Evolutionary conservation across 1,140 invertebrate genomes (phyloP).

Genomic region (Temnothorax curvispinosus): DNA sequence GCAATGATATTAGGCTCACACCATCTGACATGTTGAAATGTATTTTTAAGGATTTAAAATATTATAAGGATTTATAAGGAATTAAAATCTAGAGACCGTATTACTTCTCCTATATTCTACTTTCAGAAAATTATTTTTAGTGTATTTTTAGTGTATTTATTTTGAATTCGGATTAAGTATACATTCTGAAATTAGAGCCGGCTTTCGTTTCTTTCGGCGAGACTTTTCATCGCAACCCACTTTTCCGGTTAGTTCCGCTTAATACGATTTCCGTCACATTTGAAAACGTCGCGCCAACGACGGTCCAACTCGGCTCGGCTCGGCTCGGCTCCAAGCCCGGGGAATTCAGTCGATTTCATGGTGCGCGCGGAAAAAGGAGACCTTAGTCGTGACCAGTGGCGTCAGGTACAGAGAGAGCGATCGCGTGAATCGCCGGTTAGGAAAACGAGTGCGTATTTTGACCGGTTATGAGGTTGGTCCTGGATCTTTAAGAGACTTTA

Average conservation of each 20-base stretch:
- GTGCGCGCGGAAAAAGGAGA: constrained; percentile 64
- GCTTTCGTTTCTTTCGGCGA: background rate
- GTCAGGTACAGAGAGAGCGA: constrained; percentile 38
- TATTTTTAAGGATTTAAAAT: constrained; percentile 6
- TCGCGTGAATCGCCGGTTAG: background rate
- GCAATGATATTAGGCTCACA: background rate
- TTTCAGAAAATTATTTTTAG: background rate
- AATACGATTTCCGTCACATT: constrained; percentile 62
- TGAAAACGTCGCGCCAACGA: background rate
- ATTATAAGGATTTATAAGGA: background rate
- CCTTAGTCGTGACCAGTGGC: constrained; percentile 34
- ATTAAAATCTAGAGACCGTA: background rate
- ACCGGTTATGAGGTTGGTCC: constrained; percentile 70
- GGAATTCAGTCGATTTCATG: constrained; percentile 66
- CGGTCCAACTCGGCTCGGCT: background rate
- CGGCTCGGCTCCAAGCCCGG: background rate
- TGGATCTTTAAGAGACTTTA: constrained; percentile 63
- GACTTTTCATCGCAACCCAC: background rate
- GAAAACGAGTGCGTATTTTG: constrained; percentile 79
- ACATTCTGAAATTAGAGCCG: background rate
- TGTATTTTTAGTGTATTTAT: background rate
- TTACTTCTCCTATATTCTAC: background rate
- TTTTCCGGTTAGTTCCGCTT: constrained; percentile 66
- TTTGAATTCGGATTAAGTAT: background rate
- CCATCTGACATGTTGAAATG: background rate